Evolutionary conservation across 2,888 invertebrate genomes (phyloP).

Genomic region (Plutella xylostella): DNA sequence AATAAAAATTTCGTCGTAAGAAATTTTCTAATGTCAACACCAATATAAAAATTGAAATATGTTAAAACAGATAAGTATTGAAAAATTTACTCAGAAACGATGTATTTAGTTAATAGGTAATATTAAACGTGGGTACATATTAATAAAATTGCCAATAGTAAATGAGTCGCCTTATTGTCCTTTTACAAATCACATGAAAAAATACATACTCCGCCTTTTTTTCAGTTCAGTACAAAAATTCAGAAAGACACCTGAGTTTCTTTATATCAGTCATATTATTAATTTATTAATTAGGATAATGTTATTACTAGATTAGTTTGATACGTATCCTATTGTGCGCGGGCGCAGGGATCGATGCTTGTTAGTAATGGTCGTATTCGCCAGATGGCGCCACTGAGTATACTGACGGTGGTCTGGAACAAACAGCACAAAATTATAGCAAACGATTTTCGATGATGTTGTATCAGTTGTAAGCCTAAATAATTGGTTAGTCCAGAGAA

Average conservation of each 20-base stretch:
- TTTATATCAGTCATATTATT: slow-evolving; percentile 16
- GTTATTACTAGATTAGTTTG: background rate
- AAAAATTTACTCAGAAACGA: slow-evolving; percentile 57
- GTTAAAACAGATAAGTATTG: slow-evolving; percentile 28
- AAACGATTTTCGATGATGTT: too few species aligned
- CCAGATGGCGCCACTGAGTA: slow-evolving; percentile 54
- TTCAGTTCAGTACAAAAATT: background rate
- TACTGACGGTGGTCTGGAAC: slow-evolving; percentile 55
- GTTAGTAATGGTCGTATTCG: slow-evolving; percentile 50
- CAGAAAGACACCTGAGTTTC: slow-evolving; percentile 31
- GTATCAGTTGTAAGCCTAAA: too few species aligned
- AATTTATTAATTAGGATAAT: background rate
- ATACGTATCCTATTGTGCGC: background rate
- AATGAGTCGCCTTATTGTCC: too few species aligned
- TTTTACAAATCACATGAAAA: too few species aligned
- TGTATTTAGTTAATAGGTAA: slow-evolving; percentile 41
- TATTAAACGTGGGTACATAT: background rate
- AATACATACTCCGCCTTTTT: background rate
- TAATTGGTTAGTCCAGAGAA: too few species aligned
- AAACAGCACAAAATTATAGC: slow-evolving; percentile 1
- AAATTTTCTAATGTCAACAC: too few species aligned
- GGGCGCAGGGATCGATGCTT: slow-evolving; percentile 36
- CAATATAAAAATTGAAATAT: background rate
- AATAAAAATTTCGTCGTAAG: too few species aligned
- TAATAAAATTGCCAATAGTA: background rate